A percentile compares a stretch with the other conserved stretches of the same genome.
These are phyloP conservation scores for Nipponia nippon DNA, from an alignment of 2,113 vertebrate genomes.

Conservation along the genomic window DNA sequence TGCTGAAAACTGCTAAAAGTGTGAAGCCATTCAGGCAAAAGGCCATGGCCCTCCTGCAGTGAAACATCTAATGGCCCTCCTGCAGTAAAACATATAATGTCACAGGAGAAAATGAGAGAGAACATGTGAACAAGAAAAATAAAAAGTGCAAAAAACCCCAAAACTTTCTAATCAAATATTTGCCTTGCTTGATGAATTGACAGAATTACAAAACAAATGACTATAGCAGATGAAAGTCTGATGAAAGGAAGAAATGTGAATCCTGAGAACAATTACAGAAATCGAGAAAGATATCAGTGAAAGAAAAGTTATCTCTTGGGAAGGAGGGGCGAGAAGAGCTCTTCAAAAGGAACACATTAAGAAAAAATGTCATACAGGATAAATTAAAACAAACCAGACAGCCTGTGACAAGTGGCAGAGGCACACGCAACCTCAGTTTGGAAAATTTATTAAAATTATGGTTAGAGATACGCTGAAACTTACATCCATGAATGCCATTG, in stretches of 20 bases:
- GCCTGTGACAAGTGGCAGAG: not conserved
- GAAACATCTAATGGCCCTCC: not conserved
- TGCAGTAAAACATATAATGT: not conserved
- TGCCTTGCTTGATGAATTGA: not conserved
- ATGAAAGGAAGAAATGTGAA: not conserved
- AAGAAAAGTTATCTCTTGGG: not conserved
- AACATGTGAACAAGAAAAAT: not conserved
- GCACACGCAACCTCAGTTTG: not conserved
- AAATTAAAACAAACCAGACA: not conserved
- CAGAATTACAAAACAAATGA: not conserved
- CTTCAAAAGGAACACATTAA: not conserved
- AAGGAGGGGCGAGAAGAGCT: not conserved
- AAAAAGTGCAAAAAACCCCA: not conserved
- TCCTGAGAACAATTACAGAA: not conserved
- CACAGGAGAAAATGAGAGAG: not conserved
- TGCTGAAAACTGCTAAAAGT: not conserved
- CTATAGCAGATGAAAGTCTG: not conserved
- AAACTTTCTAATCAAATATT: not conserved
- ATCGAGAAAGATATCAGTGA: not conserved
- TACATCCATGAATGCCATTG: not conserved
- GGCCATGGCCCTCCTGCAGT: not conserved
- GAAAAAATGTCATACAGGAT: not conserved
- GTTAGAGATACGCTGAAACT: not conserved
- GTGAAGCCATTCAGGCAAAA: not conserved
- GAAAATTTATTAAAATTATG: not conserved